A percentile compares a stretch with the other conserved stretches of the same genome.
Conservation (phyloP, 2,113 vertebrate species). For the Origma solitaria region DNA sequence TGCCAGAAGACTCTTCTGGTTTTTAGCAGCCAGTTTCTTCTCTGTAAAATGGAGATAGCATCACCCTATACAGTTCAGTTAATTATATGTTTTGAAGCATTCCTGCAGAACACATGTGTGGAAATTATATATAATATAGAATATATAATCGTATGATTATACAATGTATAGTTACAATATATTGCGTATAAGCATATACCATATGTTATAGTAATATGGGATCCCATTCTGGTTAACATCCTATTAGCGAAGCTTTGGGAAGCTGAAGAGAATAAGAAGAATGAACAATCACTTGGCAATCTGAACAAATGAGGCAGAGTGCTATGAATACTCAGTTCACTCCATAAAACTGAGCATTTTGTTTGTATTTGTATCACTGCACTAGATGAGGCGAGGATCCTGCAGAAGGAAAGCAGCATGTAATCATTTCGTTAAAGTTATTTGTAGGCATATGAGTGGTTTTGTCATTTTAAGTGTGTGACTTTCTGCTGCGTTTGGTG, state of each 20-base stretch:
- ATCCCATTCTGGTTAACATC: neutral
- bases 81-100: neutral
- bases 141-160: neutral
- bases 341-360: neutral
- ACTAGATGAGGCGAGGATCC: neutral
- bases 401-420: neutral
- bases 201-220: neutral
- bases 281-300: neutral
- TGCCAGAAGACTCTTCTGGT: neutral
- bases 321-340: neutral
- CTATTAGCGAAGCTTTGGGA: neutral
- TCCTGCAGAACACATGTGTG: neutral
- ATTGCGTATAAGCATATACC: neutral
- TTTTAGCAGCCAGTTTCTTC: neutral
- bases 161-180: neutral
- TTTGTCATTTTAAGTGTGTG: neutral
- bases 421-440: neutral
- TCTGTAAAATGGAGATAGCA: neutral
- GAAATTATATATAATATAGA: neutral
- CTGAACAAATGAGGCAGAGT: neutral
- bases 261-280: neutral
- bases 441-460: rapidly evolving
- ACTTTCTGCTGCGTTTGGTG: neutral
- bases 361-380: neutral
- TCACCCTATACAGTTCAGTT: neutral